Evolutionary conservation across 2,113 vertebrate genomes (phyloP), one percentile per base, ranked within the genome.

Genomic region (Scomber scombrus): DNA sequence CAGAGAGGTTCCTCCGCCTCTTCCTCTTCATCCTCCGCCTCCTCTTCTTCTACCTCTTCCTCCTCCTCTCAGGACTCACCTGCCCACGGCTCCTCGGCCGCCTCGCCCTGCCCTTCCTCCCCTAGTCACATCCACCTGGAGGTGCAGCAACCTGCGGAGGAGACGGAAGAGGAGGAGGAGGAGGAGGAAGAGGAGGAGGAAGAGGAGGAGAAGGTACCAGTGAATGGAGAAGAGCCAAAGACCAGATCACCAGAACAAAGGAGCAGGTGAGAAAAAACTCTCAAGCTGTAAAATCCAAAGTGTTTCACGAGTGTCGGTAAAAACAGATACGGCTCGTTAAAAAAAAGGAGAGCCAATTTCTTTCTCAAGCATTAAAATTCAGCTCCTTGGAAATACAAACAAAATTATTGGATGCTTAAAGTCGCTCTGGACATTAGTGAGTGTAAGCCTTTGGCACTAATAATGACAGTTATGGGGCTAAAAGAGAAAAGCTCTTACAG

Each of bases 1-100:
- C 95, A 80, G 0, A 93, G 94, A 85, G 96, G 93, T 66, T 89
- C 94, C 69, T 85, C 91, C 31, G 91, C 95, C n/a, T 93, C 93
- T 3, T 84, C 80, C 16, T 92, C 93, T 69, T 80, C 93, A 1
- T 91, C 80, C 56, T 61, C 73, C 1, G 23, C 23, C 23, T 26
- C 23, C 23, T 26, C 23, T 26, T 26, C 23, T 72, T 34, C 84
- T 64, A 19, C 93, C 82, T 73, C 82, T 31, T 94, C 92, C 0
- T 83, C 94, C 9, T 90, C 92, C 46, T 92, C 83, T 65, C 85
- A 82, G 19, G 92, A 95, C 65, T 94, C 93, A 3, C 85, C 86
- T 18, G 92, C 90, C 65, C 84, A 19, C 11, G 40, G 94, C 19
- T 94, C 84, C 61, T 76, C 86, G 0, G 68, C 65, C 2, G 8